Evolutionary conservation across 1,140 invertebrate genomes (phyloP), one percentile per base, ranked within the genome.

Genomic region (Zaprionus tsacasi): DNA sequence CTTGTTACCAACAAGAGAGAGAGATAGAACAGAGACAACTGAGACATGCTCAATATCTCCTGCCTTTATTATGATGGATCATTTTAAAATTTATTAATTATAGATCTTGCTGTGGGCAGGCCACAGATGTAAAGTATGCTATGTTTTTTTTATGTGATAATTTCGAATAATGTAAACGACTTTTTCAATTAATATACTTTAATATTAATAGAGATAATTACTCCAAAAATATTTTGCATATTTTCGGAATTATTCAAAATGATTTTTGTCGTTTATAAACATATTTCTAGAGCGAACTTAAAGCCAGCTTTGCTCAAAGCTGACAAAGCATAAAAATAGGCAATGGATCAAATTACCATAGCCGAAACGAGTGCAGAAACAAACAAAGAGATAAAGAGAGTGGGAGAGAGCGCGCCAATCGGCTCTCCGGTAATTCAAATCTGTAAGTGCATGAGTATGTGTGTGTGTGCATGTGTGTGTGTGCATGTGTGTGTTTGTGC

Each of bases 1-100:
- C 61, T 72, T 60, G 63, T 61, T 65, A 55, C 57, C 57, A 11
- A 8, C 55, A 54, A 13, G 64, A 35, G 10, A 13, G 11, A 40
- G 27, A 40, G 36, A 43, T 43, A 43, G 6, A 43, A 13, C 13
- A n/a, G 38, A 40, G 13, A 40, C 38, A 30, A 30, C 27, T 45
- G 13, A 45, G 11, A 45, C 13, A 45, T 35, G 33, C 1, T 35
- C 30, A 6, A 33, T 33, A 10, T 48, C 17, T 48, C 11, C 1
- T 11, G 8, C 8, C 10, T 48, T 3, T 17, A 17, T 48, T 54
- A 25, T 55, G n/a, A 43, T 43, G 7, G n/a, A 43, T 43, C 2
- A 43, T 43, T 10, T 15, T 43, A 6, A 43, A 43, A 43, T 15
- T n/a, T 15, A 43, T 15, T 2, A 43, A 43, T 15, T 15, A 8